These are phyloP conservation scores for Paracanthobrama guichenoti DNA, from an alignment of 2,113 vertebrate genomes.

Conservation along the genomic window DNA sequence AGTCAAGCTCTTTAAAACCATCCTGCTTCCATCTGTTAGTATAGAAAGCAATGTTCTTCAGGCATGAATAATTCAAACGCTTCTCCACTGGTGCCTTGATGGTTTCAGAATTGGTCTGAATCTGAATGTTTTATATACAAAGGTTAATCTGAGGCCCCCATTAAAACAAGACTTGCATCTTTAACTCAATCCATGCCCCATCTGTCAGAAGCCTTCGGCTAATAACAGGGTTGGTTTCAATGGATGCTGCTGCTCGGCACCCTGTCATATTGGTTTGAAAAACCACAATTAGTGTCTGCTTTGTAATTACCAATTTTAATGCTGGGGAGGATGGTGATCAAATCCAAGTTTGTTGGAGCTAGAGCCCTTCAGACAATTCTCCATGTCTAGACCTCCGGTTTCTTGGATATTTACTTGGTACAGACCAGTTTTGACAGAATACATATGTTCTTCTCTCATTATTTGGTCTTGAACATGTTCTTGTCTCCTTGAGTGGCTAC, in stretches of 20 bases:
- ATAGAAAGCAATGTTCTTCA: slow-evolving; percentile 51
- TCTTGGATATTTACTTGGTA: background rate
- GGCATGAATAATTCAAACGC: slow-evolving; percentile 60
- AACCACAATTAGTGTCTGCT: slow-evolving; percentile 53
- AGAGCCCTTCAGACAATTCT: slow-evolving; percentile 2
- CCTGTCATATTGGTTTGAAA: slow-evolving; percentile 49
- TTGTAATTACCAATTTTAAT: slow-evolving; percentile 54
- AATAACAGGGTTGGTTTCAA: slow-evolving; percentile 43
- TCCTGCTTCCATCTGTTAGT: slow-evolving; percentile 49
- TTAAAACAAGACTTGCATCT: slow-evolving; percentile 47
- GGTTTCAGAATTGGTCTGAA: slow-evolving; percentile 20
- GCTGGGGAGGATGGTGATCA: slow-evolving; percentile 39
- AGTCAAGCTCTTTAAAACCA: slow-evolving; percentile 9
- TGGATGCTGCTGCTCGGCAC: slow-evolving; percentile 36
- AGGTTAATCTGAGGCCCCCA: slow-evolving; percentile 41
- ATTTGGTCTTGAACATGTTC: slow-evolving; percentile 11
- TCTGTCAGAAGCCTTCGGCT: slow-evolving; percentile 52
- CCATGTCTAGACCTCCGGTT: slow-evolving; percentile 29
- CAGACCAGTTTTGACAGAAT: slow-evolving; percentile 13
- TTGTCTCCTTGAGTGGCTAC: background rate
- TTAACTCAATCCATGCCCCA: slow-evolving; percentile 51
- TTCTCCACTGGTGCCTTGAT: slow-evolving; percentile 22
- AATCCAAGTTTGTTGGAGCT: slow-evolving; percentile 15
- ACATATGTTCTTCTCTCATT: slow-evolving; percentile 24
- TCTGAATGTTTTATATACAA: background rate